Percentiles rank a stretch among this genome's conserved stretches.
phyloP scores from a whole-genome alignment of 2,888 invertebrate species.

The Acrobasis repandana region DNA sequence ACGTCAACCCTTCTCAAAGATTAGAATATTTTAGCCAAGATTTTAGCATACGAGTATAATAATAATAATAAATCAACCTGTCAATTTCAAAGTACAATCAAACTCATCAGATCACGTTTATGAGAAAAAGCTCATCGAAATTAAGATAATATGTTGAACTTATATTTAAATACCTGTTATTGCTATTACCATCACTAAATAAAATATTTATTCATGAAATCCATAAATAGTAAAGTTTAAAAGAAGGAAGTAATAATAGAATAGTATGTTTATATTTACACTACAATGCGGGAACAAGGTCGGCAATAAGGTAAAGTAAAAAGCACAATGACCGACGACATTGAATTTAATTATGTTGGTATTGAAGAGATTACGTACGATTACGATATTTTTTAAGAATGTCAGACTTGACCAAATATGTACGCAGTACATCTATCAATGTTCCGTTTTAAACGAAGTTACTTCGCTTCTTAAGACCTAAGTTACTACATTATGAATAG shows the following conservation, averaged over 20 bases:
- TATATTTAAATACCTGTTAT: no score
- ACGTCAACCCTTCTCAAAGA: conserved; percentile 19
- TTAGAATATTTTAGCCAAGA: conserved; percentile 10
- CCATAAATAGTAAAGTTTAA: neutral
- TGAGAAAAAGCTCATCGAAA: neutral
- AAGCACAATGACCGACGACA: conserved; percentile 1
- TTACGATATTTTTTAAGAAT: neutral
- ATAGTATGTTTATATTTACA: neutral
- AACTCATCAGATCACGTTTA: neutral
- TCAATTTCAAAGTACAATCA: neutral
- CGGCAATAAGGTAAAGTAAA: conserved; percentile 6
- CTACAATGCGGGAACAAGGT: conserved; percentile 8
- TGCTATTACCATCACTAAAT: no score
- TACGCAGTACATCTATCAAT: neutral
- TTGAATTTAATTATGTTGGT: conserved; percentile 5
- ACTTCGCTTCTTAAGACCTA: neutral
- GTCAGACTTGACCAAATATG: neutral
- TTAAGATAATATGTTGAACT: no score
- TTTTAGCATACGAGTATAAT: neutral
- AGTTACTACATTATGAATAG: no score
- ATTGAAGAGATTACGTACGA: conserved; percentile 2
- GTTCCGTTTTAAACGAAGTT: neutral
- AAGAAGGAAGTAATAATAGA: conserved; percentile 5
- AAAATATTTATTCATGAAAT: no score
- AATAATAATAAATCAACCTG: conserved; percentile 12